Evolutionary conservation across 1,140 invertebrate genomes (phyloP).

Genomic region (Archegozetes longisetosus): DNA sequence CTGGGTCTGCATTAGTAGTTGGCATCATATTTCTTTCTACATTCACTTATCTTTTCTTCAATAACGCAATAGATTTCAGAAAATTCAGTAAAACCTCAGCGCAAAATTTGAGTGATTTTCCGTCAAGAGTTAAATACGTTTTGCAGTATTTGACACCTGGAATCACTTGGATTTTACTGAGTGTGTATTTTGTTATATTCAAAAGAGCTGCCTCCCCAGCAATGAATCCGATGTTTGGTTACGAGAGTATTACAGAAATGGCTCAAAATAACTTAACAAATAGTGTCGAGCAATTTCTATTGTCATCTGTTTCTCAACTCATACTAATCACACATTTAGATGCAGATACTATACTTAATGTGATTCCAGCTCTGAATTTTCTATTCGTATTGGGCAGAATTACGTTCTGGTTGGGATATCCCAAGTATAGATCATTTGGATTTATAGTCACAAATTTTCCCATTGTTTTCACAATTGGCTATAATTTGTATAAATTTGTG

Average conservation of each 20-base stretch:
- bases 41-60: too few relatives aligned
- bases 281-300: background rate
- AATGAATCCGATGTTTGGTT: background rate
- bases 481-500: background rate
- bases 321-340: background rate
- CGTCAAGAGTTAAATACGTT: too few relatives aligned
- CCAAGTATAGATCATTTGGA: background rate
- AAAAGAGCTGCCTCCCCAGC: background rate
- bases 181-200: background rate
- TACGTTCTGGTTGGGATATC: background rate
- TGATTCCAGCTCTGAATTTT: background rate
- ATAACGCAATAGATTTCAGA: too few relatives aligned
- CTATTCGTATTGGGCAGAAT: background rate
- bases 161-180: background rate
- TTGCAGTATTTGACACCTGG: background rate
- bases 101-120: too few relatives aligned
- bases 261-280: constrained; percentile 1
- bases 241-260: background rate
- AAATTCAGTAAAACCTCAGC: too few relatives aligned
- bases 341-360: background rate
- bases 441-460: background rate
- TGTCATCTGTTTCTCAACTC: background rate
- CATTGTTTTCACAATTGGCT: background rate
- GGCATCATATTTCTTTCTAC: too few relatives aligned
- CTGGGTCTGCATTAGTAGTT: too few relatives aligned